These are phyloP conservation scores for Dione vanillae DNA, from an alignment of 2,888 invertebrate species.

Conservation along the genomic window DNA sequence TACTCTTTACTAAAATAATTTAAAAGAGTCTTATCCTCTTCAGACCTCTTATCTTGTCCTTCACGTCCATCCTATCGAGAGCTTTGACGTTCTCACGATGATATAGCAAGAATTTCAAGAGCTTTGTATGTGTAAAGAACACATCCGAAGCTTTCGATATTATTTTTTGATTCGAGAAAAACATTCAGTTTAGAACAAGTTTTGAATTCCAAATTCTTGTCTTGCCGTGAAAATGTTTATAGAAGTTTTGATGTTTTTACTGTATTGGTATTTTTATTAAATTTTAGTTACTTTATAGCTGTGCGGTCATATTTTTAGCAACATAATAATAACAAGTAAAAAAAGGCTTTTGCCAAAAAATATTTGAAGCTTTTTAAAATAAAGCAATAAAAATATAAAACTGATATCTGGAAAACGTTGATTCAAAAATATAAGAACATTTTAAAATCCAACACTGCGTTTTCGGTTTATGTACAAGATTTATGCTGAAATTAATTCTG, in stretches of 20 bases:
- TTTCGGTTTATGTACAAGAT: neutral
- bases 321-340: too few species aligned
- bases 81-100: neutral
- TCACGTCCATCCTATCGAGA: neutral
- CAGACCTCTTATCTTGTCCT: constrained; percentile 1
- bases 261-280: too few species aligned
- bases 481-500: neutral
- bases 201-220: neutral
- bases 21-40: neutral
- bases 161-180: neutral
- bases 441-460: neutral
- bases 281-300: too few species aligned
- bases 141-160: neutral
- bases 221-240: neutral
- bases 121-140: neutral
- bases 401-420: neutral
- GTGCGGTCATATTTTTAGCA: too few species aligned
- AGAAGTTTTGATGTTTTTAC: too few species aligned
- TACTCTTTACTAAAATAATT: constrained; percentile 1
- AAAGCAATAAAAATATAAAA: neutral
- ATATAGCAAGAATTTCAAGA: constrained; percentile 1
- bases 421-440: neutral
- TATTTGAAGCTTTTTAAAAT: neutral
- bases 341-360: neutral
- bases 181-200: neutral